Evolutionary conservation across 2,797 vertebrate genomes (phyloP).

Genomic region (Urosaurus nigricauda): DNA sequence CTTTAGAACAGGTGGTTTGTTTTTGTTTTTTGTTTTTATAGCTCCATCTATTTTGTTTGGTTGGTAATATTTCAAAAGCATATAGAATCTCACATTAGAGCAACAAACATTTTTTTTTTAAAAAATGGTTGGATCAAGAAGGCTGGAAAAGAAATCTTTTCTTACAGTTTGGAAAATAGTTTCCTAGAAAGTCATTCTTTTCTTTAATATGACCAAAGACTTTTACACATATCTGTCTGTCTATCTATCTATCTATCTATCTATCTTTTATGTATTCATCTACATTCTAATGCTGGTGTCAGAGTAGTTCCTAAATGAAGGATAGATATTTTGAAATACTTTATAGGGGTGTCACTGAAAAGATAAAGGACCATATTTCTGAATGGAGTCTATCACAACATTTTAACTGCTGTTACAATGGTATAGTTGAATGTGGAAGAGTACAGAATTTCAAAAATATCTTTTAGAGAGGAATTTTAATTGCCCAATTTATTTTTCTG

Average conservation of each 20-base stretch:
- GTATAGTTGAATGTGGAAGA: conserved; percentile 53
- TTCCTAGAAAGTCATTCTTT: conserved; percentile 73
- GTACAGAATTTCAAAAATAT: conserved; percentile 59
- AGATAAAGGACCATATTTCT: conserved; percentile 54
- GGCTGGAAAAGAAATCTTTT: not conserved
- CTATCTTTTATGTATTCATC: no score
- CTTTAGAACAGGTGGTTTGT: conserved; percentile 31
- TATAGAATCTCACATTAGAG: not conserved
- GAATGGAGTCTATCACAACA: conserved; percentile 55
- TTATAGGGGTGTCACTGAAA: conserved; percentile 45
- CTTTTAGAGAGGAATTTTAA: conserved; percentile 56
- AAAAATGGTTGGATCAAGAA: not conserved
- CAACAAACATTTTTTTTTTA: not conserved
- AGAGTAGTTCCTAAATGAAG: conserved; percentile 73
- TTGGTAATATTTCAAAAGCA: conserved; percentile 48
- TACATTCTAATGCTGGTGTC: conserved; percentile 19
- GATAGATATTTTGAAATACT: conserved; percentile 42
- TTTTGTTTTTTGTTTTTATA: not conserved
- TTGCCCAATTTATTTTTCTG: conserved; percentile 66
- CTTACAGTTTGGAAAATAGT: conserved; percentile 57
- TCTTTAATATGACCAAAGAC: conserved; percentile 73
- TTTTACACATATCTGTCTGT: conserved; percentile 40
- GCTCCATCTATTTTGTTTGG: not conserved
- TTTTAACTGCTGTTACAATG: conserved; percentile 43
- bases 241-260: no score